Base-by-base conservation (phyloP, 2,113 vertebrate species). In the Podarcis cretensis region DNA sequence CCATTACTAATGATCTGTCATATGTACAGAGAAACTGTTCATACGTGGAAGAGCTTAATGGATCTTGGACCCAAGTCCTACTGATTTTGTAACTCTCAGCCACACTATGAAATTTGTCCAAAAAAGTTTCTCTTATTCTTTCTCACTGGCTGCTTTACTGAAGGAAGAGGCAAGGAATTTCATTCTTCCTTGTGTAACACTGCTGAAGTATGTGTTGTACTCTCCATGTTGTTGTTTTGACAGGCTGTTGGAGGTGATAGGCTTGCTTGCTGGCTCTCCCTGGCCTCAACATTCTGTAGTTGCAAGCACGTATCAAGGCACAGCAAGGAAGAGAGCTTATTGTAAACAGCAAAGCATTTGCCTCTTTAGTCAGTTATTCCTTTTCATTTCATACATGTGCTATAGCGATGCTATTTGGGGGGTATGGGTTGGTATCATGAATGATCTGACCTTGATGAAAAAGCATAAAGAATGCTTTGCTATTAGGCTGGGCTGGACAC, bases 211-310 rank as follows among this genome's bases (percentile, higher is more conserved):
- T 63, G 40, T 69, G 83, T 90, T 86, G 57, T 89, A 2, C 68
- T 90, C 71, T 37, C n/a, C 57, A 83, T 54, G 2, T 59, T 87
- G 69, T 73, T 90, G 54, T 89, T 85, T 57, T 89, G 86, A 93
- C 6, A 89, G 84, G 9, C 69, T 91, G 2, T 66, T 85, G 73
- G 43, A 89, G 30, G 57, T 83, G 57, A 92, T 65, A 88, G 82
- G 32, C 10, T 27, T 69, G 89, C 23, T 88, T 87, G 63, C 81
- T 54, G 65, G 88, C 27, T 91, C 86, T 35, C 89, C 48, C 3
- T 89, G 63, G 43, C 35, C 83, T 93, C 75, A 63, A 23, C 83
- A 90, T 20, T 83, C 81, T 89, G 30, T 89, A 83, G 89, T 83
- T 82, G 83, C 32, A n/a, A 89, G 59, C 80, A 87, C 37, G 83